Percentiles rank a stretch among this genome's conserved stretches.
These are phyloP conservation scores for Pelobates cultripes DNA, from an alignment of 2,797 vertebrate species.

Conservation along the genomic window DNA sequence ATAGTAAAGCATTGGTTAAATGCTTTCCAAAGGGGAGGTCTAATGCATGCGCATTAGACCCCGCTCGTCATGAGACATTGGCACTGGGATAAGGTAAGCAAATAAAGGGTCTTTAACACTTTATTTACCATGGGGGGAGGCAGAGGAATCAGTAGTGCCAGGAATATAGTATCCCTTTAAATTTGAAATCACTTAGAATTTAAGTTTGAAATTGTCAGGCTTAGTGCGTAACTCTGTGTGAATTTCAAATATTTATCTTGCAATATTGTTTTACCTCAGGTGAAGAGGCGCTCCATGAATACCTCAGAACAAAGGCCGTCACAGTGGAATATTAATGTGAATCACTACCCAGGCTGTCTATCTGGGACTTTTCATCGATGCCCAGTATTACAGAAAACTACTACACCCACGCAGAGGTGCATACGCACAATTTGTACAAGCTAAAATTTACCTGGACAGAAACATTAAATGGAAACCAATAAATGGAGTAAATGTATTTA, in stretches of 20 bases:
- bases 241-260: not conserved
- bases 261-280: slow-evolving; percentile 69
- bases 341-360: not conserved
- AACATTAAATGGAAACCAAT: not conserved
- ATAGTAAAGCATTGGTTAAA: no score
- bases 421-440: not conserved
- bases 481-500: not conserved
- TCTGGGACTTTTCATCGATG: not conserved
- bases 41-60: no score
- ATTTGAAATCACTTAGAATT: no score
- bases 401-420: not conserved
- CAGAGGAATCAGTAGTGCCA: no score
- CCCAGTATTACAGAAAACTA: not conserved
- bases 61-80: no score
- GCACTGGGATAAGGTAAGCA: no score
- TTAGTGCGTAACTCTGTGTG: no score
- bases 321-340: slow-evolving; percentile 89
- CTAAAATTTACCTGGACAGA: not conserved
- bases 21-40: no score
- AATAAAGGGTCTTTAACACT: no score
- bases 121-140: no score
- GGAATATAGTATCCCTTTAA: no score
- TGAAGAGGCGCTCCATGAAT: slow-evolving; percentile 93
- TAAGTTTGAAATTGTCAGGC: no score
- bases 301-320: slow-evolving; percentile 95